A percentile compares a stretch with the other conserved stretches of the same genome.
These are phyloP conservation scores for Adelphocoris suturalis DNA, from an alignment of 2,888 invertebrate species.

Conservation along the genomic window DNA sequence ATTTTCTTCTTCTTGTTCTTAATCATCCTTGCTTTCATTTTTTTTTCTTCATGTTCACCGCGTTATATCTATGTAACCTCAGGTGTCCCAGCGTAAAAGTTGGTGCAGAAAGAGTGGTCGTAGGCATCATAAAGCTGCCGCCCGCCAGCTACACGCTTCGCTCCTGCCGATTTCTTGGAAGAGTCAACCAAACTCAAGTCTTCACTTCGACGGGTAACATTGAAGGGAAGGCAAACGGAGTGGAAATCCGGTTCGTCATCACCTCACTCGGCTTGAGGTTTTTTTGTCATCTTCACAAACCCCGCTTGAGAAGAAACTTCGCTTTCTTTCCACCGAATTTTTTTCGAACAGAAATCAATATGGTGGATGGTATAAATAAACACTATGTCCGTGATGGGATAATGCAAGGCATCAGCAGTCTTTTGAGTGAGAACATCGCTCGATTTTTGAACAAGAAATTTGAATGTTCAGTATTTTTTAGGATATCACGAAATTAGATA, in stretches of 20 bases:
- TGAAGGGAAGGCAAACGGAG: background rate
- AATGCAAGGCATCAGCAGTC: slow-evolving; percentile 3
- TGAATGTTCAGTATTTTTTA: background rate
- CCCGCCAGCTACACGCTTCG: background rate
- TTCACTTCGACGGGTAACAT: background rate
- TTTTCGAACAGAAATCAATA: background rate
- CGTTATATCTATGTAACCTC: no score
- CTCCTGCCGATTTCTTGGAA: background rate
- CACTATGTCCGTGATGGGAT: background rate
- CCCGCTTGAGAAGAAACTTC: background rate
- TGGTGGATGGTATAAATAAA: slow-evolving; percentile 2
- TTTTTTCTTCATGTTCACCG: no score
- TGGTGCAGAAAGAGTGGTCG: background rate
- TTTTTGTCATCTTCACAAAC: background rate
- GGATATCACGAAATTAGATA: slow-evolving; percentile 6
- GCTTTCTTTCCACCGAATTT: background rate
- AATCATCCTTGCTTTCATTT: no score
- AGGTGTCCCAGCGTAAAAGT: background rate
- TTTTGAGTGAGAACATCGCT: background rate
- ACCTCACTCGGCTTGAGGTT: background rate
- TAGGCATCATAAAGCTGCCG: background rate
- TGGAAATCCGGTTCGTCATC: background rate
- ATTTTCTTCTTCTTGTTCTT: no score
- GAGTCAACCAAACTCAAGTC: background rate
- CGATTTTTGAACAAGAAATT: background rate